A percentile compares a stretch with the other conserved stretches of the same genome.
phyloP scores from a whole-genome alignment of 1,140 invertebrate species.

The Acromyrmex charruanus region DNA sequence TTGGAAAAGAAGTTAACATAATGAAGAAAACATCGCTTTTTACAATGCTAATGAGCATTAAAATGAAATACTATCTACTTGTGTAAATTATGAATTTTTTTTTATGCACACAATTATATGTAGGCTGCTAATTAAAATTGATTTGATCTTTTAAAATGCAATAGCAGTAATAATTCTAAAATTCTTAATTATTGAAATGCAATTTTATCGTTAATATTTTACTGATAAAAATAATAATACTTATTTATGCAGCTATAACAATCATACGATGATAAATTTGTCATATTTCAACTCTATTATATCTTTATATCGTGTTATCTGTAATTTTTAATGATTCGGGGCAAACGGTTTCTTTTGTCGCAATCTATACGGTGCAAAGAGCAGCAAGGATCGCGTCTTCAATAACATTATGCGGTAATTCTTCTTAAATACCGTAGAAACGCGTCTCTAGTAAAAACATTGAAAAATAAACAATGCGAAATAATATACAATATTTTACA shows the following conservation, averaged over 20 bases:
- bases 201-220: neutral
- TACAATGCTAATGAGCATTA: neutral
- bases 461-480: constrained; percentile 82
- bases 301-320: neutral
- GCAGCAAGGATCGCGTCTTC: constrained; percentile 38
- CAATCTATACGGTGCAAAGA: constrained; percentile 41
- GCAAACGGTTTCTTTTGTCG: neutral
- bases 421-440: constrained; percentile 78
- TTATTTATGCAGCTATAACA: neutral
- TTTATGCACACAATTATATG: neutral
- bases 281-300: neutral
- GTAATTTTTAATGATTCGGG: neutral
- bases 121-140: neutral
- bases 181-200: neutral
- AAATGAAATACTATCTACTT: neutral
- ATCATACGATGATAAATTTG: neutral
- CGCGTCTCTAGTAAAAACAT: constrained; percentile 79
- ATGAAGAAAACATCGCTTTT: neutral
- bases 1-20: neutral
- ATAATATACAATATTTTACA: constrained; percentile 84
- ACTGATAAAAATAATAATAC: neutral
- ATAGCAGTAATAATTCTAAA: neutral
- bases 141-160: neutral
- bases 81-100: constrained; percentile 9
- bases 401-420: constrained; percentile 71